phyloP scores from a whole-genome alignment of 2,113 vertebrate genomes.

The Tamias sibiricus region DNA sequence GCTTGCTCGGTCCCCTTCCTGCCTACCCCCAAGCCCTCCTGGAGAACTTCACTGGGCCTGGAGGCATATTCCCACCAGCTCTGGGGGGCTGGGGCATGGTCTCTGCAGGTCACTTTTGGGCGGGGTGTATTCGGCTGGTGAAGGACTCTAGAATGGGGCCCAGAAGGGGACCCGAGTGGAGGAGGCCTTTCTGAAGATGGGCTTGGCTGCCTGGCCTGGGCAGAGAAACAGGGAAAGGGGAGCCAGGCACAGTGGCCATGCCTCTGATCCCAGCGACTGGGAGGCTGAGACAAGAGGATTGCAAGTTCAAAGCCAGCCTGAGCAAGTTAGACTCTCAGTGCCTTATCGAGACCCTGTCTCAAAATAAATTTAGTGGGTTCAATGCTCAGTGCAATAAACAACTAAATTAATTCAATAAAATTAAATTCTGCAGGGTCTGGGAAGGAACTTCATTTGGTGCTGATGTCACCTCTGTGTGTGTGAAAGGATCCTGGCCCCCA shows the following conservation, averaged over 20 bases:
- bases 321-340: too few relatives aligned
- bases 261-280: too few relatives aligned
- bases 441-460: neutral
- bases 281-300: too few relatives aligned
- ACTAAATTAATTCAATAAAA: too few relatives aligned
- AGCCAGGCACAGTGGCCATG: too few relatives aligned
- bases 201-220: neutral
- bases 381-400: too few relatives aligned
- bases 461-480: neutral
- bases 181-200: neutral
- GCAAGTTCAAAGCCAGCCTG: too few relatives aligned
- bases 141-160: neutral
- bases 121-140: rapidly evolving
- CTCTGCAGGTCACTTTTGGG: neutral
- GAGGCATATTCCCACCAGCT: too few relatives aligned
- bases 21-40: too few relatives aligned
- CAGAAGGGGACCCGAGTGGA: neutral
- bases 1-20: neutral
- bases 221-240: neutral
- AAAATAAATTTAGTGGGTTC: too few relatives aligned
- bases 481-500: neutral
- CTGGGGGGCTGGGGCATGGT: neutral
- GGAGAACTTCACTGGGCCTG: neutral
- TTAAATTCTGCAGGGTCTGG: neutral
- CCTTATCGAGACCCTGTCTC: too few relatives aligned